phyloP scores from a whole-genome alignment of 1,140 invertebrate species.

The Ephestia elutella region DNA sequence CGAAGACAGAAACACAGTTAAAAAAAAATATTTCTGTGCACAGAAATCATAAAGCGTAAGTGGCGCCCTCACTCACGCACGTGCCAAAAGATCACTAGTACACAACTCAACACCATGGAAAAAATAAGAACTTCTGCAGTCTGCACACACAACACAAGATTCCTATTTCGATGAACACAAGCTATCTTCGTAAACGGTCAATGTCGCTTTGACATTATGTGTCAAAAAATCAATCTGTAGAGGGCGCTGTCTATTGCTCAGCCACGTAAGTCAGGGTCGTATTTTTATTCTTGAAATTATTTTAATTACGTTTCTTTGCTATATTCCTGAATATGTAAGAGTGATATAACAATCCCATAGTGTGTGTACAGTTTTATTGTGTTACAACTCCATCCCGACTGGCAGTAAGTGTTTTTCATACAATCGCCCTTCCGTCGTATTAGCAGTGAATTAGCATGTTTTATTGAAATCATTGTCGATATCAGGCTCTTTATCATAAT shows the following conservation, averaged over 20 bases:
- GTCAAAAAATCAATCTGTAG: slow-evolving; percentile 65
- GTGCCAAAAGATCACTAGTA: too few species aligned
- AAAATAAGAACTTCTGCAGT: too few species aligned
- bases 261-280: slow-evolving; percentile 74
- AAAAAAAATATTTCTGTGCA: too few species aligned
- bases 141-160: too few species aligned
- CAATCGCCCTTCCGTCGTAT: slow-evolving; percentile 51
- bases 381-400: slow-evolving; percentile 34
- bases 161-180: neutral
- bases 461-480: slow-evolving; percentile 54
- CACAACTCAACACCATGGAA: too few species aligned
- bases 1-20: too few species aligned
- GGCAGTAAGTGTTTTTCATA: slow-evolving; percentile 48
- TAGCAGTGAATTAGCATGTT: slow-evolving; percentile 63
- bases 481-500: slow-evolving; percentile 49
- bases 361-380: slow-evolving; percentile 43
- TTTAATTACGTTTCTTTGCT: slow-evolving; percentile 56
- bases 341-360: slow-evolving; percentile 53
- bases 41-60: too few species aligned
- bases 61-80: too few species aligned
- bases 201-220: slow-evolving; percentile 39
- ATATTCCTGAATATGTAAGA: slow-evolving; percentile 60
- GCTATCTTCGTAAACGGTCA: slow-evolving; percentile 10
- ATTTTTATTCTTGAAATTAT: slow-evolving; percentile 62
- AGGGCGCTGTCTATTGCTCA: slow-evolving; percentile 66